Evolutionary conservation across 2,113 vertebrate species (phyloP), one percentile per base, ranked within the genome.

Genomic region (Semnopithecus entellus): DNA sequence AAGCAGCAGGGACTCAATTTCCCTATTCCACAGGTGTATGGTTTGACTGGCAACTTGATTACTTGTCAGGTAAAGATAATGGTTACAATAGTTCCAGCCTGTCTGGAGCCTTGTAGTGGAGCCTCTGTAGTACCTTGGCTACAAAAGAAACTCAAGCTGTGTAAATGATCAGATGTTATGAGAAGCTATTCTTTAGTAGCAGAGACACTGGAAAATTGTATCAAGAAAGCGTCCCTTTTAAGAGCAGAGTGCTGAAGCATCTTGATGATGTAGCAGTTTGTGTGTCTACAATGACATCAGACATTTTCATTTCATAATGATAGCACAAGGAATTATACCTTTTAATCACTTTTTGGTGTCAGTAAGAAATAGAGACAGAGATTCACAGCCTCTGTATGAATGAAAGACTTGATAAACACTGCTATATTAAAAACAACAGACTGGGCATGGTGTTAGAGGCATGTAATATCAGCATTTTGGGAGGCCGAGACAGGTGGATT

Each of bases 11-110:
- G 73, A 95, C 66, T 97, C 79, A 40, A 20, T 94, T 86, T 91
- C 35, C 68, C 84, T 90, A 10, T 64, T 83, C 55, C 64, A 84
- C 59, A 84, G 70, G 80, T 94, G 32, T 68, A 43, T 81, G 81
- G 75, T 94, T 79, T 97, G 96, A 84, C 85, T 97, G 61, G 70
- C 88, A 93, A 83, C 22, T n/a, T 83, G 38, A 61, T 86, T 75
- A 82, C 92, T 89, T 83, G 55, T 88, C 61, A 95, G 66, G 66
- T 45, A 73, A 87, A 55, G 80, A 70, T 84, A 40, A 87, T 64
- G n/a, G 27, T 76, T 82, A 90, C 9, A 40, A 64, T 40, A 70
- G 88, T 92, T 95, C 84, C 88, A 81, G 61, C 84, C 88, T 91
- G 81, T 81, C 68, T 80, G 95, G 81, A 96, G 95, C 95, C 93